Conservation (phyloP, 2,797 vertebrate genomes). For the Hafferia zeledoni region DNA sequence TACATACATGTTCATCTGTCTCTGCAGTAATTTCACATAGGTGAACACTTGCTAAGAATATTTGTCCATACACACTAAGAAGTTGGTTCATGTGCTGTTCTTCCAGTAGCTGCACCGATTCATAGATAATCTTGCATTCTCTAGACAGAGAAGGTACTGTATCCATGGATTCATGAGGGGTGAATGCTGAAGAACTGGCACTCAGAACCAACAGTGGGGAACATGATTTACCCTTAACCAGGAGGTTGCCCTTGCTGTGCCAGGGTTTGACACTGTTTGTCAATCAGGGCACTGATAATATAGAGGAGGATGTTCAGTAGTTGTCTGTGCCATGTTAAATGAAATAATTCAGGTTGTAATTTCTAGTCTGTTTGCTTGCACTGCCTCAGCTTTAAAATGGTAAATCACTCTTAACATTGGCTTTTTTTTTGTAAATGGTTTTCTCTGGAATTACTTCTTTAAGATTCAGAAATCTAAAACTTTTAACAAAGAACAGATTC, state of each 20-base stretch:
- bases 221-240: neutral
- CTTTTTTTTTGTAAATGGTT: neutral
- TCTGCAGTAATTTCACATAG: neutral
- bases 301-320: accelerated
- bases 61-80: accelerated
- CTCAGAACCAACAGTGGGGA: neutral
- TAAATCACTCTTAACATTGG: neutral
- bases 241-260: neutral
- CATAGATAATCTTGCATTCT: neutral
- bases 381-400: neutral
- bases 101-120: neutral
- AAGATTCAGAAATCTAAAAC: neutral
- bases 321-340: neutral
- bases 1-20: neutral
- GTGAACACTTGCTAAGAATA: neutral
- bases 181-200: neutral
- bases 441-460: neutral
- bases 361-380: neutral
- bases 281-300: neutral
- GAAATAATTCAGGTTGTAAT: neutral
- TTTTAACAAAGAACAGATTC: neutral
- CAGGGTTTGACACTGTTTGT: neutral
- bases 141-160: neutral
- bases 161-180: neutral
- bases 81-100: neutral